A percentile compares a stretch with the other conserved stretches of the same genome.
These are phyloP conservation scores for Drosophila mayri DNA, from an alignment of 1,140 invertebrate genomes.

Conservation along the genomic window DNA sequence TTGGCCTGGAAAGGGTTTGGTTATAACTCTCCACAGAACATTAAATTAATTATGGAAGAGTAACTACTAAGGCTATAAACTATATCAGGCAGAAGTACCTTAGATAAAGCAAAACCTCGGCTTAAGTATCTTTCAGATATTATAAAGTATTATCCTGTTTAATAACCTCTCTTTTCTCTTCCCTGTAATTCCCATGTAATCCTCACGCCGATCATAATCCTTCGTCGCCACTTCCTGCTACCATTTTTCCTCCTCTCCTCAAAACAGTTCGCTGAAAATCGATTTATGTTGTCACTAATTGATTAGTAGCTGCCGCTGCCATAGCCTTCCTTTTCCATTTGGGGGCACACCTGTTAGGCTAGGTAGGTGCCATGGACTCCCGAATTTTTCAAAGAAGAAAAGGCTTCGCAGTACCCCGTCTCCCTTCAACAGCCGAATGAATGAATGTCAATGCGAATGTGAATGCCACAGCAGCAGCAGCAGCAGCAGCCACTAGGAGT, in stretches of 20 bases:
- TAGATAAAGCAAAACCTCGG: neutral
- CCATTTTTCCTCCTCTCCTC: neutral
- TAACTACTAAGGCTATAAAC: neutral
- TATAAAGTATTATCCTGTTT: neutral
- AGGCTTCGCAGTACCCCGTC: constrained; percentile 28
- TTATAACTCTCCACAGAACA: no score
- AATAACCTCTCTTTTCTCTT: neutral
- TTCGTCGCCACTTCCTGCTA: neutral
- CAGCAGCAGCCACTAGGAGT: neutral
- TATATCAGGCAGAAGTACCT: neutral
- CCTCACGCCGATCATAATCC: constrained; percentile 13
- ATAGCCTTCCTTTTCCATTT: constrained; percentile 44
- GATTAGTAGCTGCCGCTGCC: constrained; percentile 43
- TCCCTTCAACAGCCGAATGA: constrained; percentile 11
- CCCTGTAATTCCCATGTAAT: constrained; percentile 5
- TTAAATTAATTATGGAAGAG: neutral
- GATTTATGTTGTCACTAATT: constrained; percentile 48
- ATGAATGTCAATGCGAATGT: constrained; percentile 50
- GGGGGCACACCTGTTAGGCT: constrained; percentile 63
- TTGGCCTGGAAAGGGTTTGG: neutral
- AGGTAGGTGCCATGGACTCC: constrained; percentile 12
- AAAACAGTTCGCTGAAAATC: constrained; percentile 29
- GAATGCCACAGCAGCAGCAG: constrained; percentile 39
- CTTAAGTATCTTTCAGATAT: neutral
- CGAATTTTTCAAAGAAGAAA: constrained; percentile 36